Conservation (phyloP, 2,888 invertebrate species). For the Drosophila mulleri region DNA sequence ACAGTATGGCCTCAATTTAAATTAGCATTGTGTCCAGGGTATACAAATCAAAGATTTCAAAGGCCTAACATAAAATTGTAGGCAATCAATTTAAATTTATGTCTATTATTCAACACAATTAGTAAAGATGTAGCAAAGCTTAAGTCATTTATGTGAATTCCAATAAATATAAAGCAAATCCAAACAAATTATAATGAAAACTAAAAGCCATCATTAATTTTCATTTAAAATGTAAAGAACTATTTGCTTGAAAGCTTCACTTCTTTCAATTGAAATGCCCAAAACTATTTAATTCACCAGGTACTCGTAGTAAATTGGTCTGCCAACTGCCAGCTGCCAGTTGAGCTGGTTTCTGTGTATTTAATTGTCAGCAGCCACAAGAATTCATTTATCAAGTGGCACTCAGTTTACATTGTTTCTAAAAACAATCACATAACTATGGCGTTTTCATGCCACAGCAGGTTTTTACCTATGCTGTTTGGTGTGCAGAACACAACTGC, state of each 20-base stretch:
- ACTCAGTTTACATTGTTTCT: constrained; percentile 35
- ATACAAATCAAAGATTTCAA: not conserved
- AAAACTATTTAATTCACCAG: constrained; percentile 29
- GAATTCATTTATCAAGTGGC: constrained; percentile 55
- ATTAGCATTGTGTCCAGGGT: too few relatives aligned
- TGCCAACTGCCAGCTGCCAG: not conserved
- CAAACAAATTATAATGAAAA: constrained; percentile 1
- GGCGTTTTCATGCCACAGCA: constrained; percentile 23
- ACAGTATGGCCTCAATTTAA: too few relatives aligned
- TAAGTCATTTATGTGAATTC: not conserved
- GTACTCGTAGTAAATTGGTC: constrained; percentile 20
- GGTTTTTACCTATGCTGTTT: constrained; percentile 59
- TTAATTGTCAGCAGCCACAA: constrained; percentile 40
- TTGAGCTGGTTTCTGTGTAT: constrained; percentile 1
- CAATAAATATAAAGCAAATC: constrained; percentile 1
- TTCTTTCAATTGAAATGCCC: constrained; percentile 8
- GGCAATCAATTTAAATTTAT: constrained; percentile 4
- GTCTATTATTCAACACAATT: not conserved
- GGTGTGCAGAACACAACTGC: constrained; percentile 21
- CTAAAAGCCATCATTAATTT: constrained; percentile 1
- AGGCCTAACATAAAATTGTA: not conserved
- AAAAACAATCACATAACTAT: constrained; percentile 48
- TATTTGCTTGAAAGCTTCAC: not conserved
- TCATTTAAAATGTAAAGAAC: not conserved
- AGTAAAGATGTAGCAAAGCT: not conserved